These are phyloP conservation scores for Hemiscyllium ocellatum DNA, from an alignment of 2,113 vertebrate species.

Conservation along the genomic window DNA sequence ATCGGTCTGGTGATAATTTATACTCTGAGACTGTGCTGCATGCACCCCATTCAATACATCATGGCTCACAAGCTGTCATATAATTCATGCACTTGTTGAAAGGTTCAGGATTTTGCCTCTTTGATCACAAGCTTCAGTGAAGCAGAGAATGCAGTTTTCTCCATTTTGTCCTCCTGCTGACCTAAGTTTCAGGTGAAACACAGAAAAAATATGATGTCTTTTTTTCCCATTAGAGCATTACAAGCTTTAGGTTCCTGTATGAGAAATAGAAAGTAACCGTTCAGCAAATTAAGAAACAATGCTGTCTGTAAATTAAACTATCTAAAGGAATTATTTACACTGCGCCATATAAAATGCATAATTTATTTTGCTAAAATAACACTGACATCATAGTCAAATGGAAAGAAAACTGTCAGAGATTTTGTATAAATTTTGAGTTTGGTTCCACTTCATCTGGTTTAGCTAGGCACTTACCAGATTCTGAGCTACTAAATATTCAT, in stretches of 20 bases:
- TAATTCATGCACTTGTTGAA: slow-evolving; percentile 31
- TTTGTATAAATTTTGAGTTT: neutral
- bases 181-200: slow-evolving; percentile 32
- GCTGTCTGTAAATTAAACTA: neutral
- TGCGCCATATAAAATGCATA: neutral
- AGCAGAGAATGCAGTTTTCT: slow-evolving; percentile 13
- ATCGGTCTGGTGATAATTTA: slow-evolving; percentile 24
- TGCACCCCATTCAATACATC: neutral
- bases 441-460: neutral
- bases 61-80: slow-evolving; percentile 11
- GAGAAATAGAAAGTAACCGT: neutral
- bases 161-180: slow-evolving; percentile 29
- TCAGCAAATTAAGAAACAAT: slow-evolving; percentile 1
- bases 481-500: neutral
- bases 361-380: neutral
- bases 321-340: neutral
- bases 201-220: slow-evolving; percentile 5
- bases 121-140: slow-evolving; percentile 31
- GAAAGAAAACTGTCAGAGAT: neutral
- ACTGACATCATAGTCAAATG: neutral
- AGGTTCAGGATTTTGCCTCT: slow-evolving; percentile 21
- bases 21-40: neutral
- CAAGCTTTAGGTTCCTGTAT: neutral
- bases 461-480: neutral
- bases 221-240: neutral